phyloP scores from a whole-genome alignment of 1,140 invertebrate genomes.

The Atopsyche davidsoni region DNA sequence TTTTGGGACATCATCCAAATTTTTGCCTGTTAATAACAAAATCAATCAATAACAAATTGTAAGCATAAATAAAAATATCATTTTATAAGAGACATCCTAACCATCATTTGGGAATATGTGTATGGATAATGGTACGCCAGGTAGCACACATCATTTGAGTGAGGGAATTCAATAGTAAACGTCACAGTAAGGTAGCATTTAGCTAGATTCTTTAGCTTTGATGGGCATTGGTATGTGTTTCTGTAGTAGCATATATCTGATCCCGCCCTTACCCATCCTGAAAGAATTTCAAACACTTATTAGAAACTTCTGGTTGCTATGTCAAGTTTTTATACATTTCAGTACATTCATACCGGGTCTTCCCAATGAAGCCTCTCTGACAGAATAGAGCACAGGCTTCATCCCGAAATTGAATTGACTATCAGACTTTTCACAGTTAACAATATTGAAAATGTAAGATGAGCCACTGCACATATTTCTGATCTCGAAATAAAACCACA shows the following conservation, averaged over 20 bases:
- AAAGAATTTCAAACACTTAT: neutral
- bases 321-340: too few species aligned
- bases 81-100: constrained; percentile 35
- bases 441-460: constrained; percentile 82
- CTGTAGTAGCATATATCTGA: constrained; percentile 78
- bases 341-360: constrained; percentile 45
- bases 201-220: constrained; percentile 42
- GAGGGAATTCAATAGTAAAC: constrained; percentile 76
- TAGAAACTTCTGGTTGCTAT: too few species aligned
- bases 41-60: constrained; percentile 10
- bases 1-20: constrained; percentile 56
- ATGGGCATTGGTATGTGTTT: constrained; percentile 56
- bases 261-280: constrained; percentile 68
- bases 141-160: constrained; percentile 77
- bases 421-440: constrained; percentile 86
- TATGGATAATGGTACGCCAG: constrained; percentile 89
- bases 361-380: constrained; percentile 61
- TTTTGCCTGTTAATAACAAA: constrained; percentile 48
- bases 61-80: constrained; percentile 4
- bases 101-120: constrained; percentile 74
- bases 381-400: constrained; percentile 87
- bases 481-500: constrained; percentile 94
- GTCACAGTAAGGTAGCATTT: constrained; percentile 73
- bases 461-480: constrained; percentile 68
- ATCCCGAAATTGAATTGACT: constrained; percentile 90